These are phyloP conservation scores for Tortrix viridana DNA, from an alignment of 2,888 invertebrate genomes.

Conservation along the genomic window DNA sequence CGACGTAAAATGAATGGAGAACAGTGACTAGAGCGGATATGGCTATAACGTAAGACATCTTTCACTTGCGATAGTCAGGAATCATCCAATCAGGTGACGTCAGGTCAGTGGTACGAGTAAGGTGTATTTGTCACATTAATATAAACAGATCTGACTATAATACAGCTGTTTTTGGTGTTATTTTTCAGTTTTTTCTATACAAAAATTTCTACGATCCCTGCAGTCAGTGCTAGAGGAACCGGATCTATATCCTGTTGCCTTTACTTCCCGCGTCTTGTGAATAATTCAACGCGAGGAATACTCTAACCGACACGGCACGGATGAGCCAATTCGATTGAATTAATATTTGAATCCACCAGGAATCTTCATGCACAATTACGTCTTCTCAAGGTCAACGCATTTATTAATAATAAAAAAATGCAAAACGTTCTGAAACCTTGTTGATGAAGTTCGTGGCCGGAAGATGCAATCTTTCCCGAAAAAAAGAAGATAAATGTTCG, in stretches of 20 bases:
- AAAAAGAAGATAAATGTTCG: neutral
- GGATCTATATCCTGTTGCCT: constrained; percentile 75
- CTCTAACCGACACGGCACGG: constrained; percentile 35
- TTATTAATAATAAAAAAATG: constrained; percentile 17
- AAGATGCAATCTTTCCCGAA: too few relatives aligned
- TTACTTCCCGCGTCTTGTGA: constrained; percentile 61
- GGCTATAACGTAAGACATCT: constrained; percentile 4
- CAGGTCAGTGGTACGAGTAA: neutral
- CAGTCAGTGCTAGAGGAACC: constrained; percentile 56
- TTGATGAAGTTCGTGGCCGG: too few relatives aligned
- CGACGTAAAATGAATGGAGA: constrained; percentile 12
- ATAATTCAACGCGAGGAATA: constrained; percentile 65
- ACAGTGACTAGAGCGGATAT: constrained; percentile 11
- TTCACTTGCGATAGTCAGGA: neutral
- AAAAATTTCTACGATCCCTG: neutral
- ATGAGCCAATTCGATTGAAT: constrained; percentile 32
- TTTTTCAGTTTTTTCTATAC: neutral
- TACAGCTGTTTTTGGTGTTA: too few relatives aligned
- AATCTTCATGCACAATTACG: constrained; percentile 1
- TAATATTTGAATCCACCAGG: constrained; percentile 27
- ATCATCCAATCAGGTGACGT: constrained; percentile 2
- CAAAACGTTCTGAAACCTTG: neutral
- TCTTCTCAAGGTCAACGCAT: constrained; percentile 9
- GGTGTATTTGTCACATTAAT: too few relatives aligned
- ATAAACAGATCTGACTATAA: too few relatives aligned